Percentiles rank a stretch among this genome's conserved stretches.
phyloP scores from a whole-genome alignment of 2,113 vertebrate species.

The Silurus meridionalis region DNA sequence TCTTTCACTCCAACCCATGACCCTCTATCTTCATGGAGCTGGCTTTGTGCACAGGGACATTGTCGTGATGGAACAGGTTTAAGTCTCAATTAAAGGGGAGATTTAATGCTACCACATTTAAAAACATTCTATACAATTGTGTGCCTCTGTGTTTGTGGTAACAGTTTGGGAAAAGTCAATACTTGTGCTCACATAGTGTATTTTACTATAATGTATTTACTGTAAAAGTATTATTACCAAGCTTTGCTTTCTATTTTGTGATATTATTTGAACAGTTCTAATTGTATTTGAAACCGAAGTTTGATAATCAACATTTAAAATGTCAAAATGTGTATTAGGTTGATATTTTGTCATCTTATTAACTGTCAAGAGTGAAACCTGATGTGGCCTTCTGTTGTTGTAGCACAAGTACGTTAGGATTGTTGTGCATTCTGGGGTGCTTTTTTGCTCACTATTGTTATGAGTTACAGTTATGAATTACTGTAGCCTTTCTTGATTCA shows the following conservation, averaged over 20 bases:
- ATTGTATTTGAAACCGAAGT: neutral
- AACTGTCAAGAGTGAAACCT: neutral
- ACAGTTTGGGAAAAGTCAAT: too few species aligned
- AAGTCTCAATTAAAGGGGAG: too few species aligned
- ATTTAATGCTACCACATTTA: too few species aligned
- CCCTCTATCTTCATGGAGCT: too few species aligned
- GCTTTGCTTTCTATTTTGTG: neutral
- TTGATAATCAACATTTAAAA: neutral
- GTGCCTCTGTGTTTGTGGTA: too few species aligned
- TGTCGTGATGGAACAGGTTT: too few species aligned
- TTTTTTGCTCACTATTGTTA: neutral
- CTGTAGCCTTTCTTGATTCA: neutral
- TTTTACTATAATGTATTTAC: neutral
- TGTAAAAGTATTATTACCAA: neutral
- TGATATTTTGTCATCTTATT: neutral
- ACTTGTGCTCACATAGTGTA: too few species aligned
- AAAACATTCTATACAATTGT: too few species aligned
- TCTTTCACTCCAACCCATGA: too few species aligned
- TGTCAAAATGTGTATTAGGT: neutral
- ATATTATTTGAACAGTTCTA: neutral
- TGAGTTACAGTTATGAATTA: neutral
- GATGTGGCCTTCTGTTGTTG: neutral
- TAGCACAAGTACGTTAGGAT: neutral
- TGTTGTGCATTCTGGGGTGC: neutral
- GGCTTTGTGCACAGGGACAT: too few species aligned